Evolutionary conservation across 2,113 vertebrate species (phyloP).

Genomic region (Clupea harengus): DNA sequence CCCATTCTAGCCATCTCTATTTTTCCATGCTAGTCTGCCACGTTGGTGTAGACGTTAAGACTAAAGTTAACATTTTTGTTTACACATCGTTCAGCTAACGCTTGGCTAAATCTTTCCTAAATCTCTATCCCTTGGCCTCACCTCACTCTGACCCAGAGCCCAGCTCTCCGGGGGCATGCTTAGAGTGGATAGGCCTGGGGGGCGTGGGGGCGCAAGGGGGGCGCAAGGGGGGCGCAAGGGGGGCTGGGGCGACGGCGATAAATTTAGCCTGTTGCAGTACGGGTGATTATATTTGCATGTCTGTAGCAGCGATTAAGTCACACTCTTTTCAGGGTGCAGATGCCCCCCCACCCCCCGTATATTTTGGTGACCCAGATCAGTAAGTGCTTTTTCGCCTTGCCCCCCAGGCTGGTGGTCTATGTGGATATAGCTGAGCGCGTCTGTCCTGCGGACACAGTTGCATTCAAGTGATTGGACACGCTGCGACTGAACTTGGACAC

Average conservation of each 20-base stretch:
- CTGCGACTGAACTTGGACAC: not conserved
- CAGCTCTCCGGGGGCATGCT: not conserved
- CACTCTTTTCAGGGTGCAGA: slow-evolving; percentile 30
- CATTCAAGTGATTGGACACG: not conserved
- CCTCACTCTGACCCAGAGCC: not conserved
- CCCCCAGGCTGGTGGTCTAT: not conserved
- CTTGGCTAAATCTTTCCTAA: not conserved
- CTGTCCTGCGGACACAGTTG: not conserved
- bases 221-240: too few relatives aligned
- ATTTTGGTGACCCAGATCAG: slow-evolving; percentile 35
- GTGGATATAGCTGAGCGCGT: not conserved
- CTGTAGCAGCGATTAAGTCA: slow-evolving; percentile 32
- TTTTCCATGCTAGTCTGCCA: not conserved
- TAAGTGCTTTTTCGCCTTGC: not conserved
- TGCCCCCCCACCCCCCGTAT: slow-evolving; percentile 22
- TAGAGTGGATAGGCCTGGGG: not conserved
- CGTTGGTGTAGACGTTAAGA: not conserved
- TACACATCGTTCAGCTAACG: not conserved
- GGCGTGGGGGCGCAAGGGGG: not conserved
- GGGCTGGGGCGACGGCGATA: slow-evolving; percentile 30
- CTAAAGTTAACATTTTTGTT: not conserved
- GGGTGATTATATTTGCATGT: slow-evolving; percentile 23
- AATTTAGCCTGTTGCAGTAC: slow-evolving; percentile 32
- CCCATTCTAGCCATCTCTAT: not conserved
- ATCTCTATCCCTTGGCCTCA: not conserved